These are phyloP conservation scores for Hippopotamyrus pictus DNA, from an alignment of 2,797 vertebrate genomes.

Conservation along the genomic window DNA sequence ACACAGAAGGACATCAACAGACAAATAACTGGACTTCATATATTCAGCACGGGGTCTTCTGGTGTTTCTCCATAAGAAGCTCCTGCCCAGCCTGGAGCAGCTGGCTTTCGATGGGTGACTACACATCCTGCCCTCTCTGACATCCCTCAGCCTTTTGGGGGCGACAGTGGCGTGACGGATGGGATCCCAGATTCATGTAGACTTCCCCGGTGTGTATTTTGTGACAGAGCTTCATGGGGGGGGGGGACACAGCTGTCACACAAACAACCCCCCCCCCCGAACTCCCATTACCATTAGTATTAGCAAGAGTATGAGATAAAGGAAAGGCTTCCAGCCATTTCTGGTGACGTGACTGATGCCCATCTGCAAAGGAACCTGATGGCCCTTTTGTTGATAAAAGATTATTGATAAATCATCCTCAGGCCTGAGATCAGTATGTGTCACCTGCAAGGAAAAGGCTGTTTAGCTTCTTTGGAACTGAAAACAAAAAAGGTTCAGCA, in stretches of 20 bases:
- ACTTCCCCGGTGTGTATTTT: slow-evolving; percentile 56
- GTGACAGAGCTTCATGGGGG: slow-evolving; percentile 45
- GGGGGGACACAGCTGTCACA: slow-evolving; percentile 64
- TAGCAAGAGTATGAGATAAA: slow-evolving; percentile 30
- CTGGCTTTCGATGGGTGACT: slow-evolving; percentile 76
- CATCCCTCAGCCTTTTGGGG: slow-evolving; percentile 55
- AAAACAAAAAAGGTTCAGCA: not conserved
- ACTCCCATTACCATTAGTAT: slow-evolving; percentile 35
- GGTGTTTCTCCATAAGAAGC: slow-evolving; percentile 27
- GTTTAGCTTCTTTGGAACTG: not conserved
- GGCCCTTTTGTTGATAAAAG: slow-evolving; percentile 7
- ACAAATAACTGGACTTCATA: slow-evolving; percentile 51
- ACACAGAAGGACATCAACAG: not conserved
- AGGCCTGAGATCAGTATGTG: not conserved
- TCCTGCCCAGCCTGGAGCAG: slow-evolving; percentile 69
- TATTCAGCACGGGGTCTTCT: slow-evolving; percentile 31
- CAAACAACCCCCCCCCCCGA: slow-evolving; percentile 22
- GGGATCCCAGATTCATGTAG: slow-evolving; percentile 64
- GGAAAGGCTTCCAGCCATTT: slow-evolving; percentile 15
- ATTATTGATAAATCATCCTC: not conserved
- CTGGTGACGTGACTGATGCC: slow-evolving; percentile 16
- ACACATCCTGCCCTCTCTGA: slow-evolving; percentile 65
- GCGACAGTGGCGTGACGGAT: slow-evolving; percentile 65
- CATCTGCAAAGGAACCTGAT: not conserved
- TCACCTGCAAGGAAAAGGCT: not conserved